Evolutionary conservation across 2,113 vertebrate species (phyloP).

Genomic region (Poeciliopsis turrubarensis): DNA sequence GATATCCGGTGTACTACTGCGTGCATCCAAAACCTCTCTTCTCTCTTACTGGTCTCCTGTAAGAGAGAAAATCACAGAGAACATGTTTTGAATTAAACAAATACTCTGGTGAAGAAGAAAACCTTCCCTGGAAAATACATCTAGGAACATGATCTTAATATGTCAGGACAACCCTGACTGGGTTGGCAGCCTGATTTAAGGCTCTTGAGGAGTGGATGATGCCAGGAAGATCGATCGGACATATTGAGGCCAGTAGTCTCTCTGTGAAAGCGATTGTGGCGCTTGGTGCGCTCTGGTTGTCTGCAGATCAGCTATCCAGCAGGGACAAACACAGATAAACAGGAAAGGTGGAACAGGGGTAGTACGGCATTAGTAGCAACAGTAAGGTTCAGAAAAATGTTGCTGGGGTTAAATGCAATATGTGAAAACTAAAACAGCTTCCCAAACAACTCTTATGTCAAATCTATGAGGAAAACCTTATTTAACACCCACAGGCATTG

Average conservation of each 20-base stretch:
- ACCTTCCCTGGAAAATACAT: not conserved
- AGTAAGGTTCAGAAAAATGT: not conserved
- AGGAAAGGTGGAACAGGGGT: conserved; percentile 1
- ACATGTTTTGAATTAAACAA: not conserved
- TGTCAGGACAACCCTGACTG: not conserved
- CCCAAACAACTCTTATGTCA: not conserved
- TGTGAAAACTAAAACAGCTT: not conserved
- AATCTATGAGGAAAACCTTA: not conserved
- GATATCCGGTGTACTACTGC: conserved; percentile 32
- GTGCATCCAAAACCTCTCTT: conserved; percentile 7
- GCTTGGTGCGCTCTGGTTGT: conserved; percentile 33
- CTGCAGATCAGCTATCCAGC: conserved; percentile 27
- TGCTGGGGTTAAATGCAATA: not conserved
- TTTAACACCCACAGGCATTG: not conserved
- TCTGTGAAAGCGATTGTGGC: conserved; percentile 25
- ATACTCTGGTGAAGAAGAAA: not conserved
- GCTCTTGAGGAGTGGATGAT: conserved; percentile 24
- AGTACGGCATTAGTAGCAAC: not conserved
- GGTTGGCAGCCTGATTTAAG: not conserved
- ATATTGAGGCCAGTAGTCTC: conserved; percentile 60
- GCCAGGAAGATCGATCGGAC: conserved; percentile 26
- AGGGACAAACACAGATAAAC: conserved; percentile 39
- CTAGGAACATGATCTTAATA: not conserved
- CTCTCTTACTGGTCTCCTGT: conserved; percentile 6
- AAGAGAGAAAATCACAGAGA: conserved; percentile 10